A percentile compares a stretch with the other conserved stretches of the same genome.
These are phyloP conservation scores for Leptinotarsa undecemlineata DNA, from an alignment of 1,140 invertebrate genomes.

Conservation along the genomic window DNA sequence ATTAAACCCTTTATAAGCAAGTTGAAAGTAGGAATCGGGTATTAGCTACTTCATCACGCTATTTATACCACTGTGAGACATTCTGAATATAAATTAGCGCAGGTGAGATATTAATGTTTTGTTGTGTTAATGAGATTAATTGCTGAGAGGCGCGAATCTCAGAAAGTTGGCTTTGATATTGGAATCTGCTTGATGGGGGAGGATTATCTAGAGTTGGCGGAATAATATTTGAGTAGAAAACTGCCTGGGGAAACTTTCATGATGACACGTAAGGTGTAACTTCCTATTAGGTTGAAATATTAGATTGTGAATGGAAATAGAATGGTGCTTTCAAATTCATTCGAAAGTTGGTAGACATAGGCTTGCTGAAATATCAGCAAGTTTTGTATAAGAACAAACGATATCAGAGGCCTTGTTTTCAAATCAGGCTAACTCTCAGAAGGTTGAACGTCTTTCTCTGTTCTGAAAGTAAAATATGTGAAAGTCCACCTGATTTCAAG, in stretches of 20 bases:
- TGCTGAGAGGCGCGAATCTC: not conserved
- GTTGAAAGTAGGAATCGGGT: constrained; percentile 9
- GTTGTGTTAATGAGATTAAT: not conserved
- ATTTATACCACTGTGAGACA: not conserved
- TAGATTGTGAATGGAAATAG: too few relatives aligned
- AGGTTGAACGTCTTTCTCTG: too few relatives aligned
- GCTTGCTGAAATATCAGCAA: too few relatives aligned
- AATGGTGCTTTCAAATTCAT: too few relatives aligned
- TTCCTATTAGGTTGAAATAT: not conserved
- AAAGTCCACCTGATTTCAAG: too few relatives aligned
- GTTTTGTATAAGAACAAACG: too few relatives aligned
- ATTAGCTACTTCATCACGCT: constrained; percentile 16
- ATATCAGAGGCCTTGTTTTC: too few relatives aligned
- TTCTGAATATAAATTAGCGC: not conserved
- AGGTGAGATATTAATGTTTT: not conserved
- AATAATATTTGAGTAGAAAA: not conserved
- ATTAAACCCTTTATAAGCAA: constrained; percentile 19
- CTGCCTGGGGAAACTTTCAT: not conserved
- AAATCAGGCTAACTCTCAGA: too few relatives aligned
- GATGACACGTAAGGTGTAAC: not conserved
- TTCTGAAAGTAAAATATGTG: too few relatives aligned
- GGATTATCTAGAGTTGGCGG: not conserved
- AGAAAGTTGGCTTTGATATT: not conserved
- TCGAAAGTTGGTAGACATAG: too few relatives aligned
- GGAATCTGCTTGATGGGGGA: not conserved